phyloP scores from a whole-genome alignment of 2,797 vertebrate species.

The Pogonophryne albipinna region DNA sequence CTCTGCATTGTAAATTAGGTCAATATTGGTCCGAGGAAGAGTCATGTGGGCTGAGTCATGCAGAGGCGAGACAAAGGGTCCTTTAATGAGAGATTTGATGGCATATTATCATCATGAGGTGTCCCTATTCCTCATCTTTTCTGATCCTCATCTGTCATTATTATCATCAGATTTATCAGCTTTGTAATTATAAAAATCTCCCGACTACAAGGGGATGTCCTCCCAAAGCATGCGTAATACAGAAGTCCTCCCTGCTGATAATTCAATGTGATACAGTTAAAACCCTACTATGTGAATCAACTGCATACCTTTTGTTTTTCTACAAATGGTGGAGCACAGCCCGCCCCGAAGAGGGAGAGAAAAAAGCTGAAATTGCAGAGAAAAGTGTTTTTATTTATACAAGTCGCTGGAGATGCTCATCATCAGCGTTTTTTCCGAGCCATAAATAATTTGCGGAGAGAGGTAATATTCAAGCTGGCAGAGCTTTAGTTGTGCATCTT shows the following conservation, averaged over 20 bases:
- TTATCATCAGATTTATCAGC: constrained; percentile 17
- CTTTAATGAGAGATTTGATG: constrained; percentile 67
- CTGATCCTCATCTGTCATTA: constrained; percentile 11
- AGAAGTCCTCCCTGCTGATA: constrained; percentile 37
- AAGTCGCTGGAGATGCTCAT: constrained; percentile 80
- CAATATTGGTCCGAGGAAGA: constrained; percentile 74
- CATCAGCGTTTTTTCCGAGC: constrained; percentile 85
- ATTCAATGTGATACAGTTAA: constrained; percentile 50
- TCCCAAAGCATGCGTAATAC: constrained; percentile 27
- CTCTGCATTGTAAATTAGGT: constrained; percentile 83
- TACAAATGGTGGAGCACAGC: constrained; percentile 42
- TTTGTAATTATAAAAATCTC: constrained; percentile 33
- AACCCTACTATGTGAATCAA: constrained; percentile 57
- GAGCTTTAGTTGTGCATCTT: constrained; percentile 91
- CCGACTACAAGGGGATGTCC: constrained; percentile 22
- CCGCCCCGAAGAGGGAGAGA: not conserved
- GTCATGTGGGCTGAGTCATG: constrained; percentile 76
- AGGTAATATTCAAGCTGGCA: constrained; percentile 91
- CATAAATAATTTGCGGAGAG: constrained; percentile 90
- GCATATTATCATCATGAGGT: constrained; percentile 58
- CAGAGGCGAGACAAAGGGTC: constrained; percentile 60
- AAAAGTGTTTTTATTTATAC: constrained; percentile 85
- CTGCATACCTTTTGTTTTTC: constrained; percentile 66
- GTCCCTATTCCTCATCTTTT: constrained; percentile 9
- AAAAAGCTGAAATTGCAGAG: constrained; percentile 69